Evolutionary conservation across 2,888 invertebrate species (phyloP), one percentile per base, ranked within the genome.

Genomic region (Epistrophella euchroma): DNA sequence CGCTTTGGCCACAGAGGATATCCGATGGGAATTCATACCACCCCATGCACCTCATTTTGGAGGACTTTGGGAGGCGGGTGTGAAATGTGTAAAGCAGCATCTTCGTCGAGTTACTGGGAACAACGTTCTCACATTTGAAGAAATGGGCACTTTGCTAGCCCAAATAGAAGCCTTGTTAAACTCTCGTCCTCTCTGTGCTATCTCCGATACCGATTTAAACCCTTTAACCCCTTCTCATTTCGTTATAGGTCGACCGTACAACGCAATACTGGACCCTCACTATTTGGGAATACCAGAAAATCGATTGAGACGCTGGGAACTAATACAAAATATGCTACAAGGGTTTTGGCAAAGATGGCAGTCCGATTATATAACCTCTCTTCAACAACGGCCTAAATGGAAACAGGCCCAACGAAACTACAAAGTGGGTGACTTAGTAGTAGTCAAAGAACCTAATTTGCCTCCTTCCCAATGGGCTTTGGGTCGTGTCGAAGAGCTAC

Each of bases 161-260:
- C 88, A 87, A 70, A 70, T 88, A 2, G 83, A 88, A 72, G 75
- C 78, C 13, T 45, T 75, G 1, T 25, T 83, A 9, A 86, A 81
- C 45, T 77, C 77, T 47, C n/a, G 74, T 17, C 85, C 85, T 6
- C 40, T 87, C 22, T 82, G 78, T 19, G 40, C 22, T 10, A 47
- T 71, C 1, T 70, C 73, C 11, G 88, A 88, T 45, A 40, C 74
- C 4, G 82, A 88, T 55, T 37, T 74, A 22, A 47, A 52, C 28
- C 47, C 78, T 45, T 3, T 78, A 22, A 84, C 73, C 13, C 74
- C 78, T 4, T 73, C 87, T n/a, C 72, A 79, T 40, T 78, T 82
- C 43, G 4, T 80, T 77, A 22, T 62, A 58, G 58, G 56, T 4
- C 40, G 56, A 11, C 56, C 71, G 7, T 58, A 45, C n/a, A 56